Conservation (phyloP, 1,140 invertebrate species). For the Halesus radiatus region DNA sequence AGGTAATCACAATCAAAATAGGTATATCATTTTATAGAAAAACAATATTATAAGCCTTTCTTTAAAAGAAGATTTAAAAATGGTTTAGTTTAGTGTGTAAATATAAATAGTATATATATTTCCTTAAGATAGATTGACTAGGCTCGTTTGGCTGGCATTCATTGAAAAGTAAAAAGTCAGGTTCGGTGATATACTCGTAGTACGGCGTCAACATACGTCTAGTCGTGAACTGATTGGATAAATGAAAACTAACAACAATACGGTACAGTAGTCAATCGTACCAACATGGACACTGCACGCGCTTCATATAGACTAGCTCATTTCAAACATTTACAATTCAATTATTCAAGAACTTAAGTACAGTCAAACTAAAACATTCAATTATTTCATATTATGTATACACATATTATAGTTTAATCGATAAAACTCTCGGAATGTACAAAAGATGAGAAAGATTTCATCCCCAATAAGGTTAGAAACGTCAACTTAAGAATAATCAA, state of each 20-base stretch:
- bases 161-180: slow-evolving; percentile 10
- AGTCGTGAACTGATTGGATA: no score
- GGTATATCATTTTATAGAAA: slow-evolving; percentile 20
- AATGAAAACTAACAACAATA: no score
- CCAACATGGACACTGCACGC: no score
- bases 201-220: no score
- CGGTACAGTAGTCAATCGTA: no score
- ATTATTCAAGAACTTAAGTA: no score
- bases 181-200: not conserved
- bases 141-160: slow-evolving; percentile 12
- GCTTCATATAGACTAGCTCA: no score
- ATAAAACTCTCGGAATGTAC: no score
- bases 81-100: not conserved
- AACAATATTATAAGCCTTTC: not conserved
- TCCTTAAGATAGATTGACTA: slow-evolving; percentile 33
- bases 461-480: not conserved
- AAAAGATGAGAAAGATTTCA: not conserved
- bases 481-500: not conserved
- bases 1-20: slow-evolving; percentile 31
- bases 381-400: no score
- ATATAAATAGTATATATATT: slow-evolving; percentile 21
- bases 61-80: slow-evolving; percentile 13
- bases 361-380: no score
- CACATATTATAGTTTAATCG: no score
- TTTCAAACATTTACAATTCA: no score